phyloP scores from a whole-genome alignment of 1,140 invertebrate genomes.

The Apolygus lucorum region DNA sequence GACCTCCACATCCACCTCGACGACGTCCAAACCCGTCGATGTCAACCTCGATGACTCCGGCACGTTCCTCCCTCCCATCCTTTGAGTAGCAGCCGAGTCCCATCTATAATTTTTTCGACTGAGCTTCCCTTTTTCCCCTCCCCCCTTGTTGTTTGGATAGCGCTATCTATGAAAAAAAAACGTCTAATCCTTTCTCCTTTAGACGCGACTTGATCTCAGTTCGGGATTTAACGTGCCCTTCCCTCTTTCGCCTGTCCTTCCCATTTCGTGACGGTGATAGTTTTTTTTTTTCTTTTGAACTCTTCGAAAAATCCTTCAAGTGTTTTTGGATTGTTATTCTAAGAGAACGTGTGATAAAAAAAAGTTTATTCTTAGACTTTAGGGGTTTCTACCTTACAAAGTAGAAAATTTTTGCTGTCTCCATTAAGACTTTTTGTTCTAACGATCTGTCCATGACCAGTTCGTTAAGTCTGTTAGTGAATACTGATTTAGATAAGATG shows the following conservation, averaged over 20 bases:
- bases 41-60: slow-evolving; percentile 50
- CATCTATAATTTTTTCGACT: slow-evolving; percentile 12
- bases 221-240: neutral
- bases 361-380: slow-evolving; percentile 12
- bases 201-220: neutral
- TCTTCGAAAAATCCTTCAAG: neutral
- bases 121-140: slow-evolving; percentile 9
- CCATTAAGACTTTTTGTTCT: too few species aligned
- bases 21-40: slow-evolving; percentile 42
- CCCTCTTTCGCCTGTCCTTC: slow-evolving; percentile 1
- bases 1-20: slow-evolving; percentile 10
- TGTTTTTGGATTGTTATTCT: neutral
- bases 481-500: neutral
- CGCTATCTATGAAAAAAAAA: neutral
- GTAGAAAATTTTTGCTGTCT: too few species aligned
- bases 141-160: neutral
- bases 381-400: slow-evolving; percentile 13
- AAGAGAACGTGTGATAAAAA: slow-evolving; percentile 16
- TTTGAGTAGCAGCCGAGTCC: slow-evolving; percentile 36
- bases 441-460: neutral
- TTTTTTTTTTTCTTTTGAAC: neutral
- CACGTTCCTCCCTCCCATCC: slow-evolving; percentile 55
- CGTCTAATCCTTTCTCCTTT: neutral
- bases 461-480: neutral
- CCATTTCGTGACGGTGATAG: slow-evolving; percentile 14